A percentile compares a stretch with the other conserved stretches of the same genome.
These are phyloP conservation scores for Pelecanus crispus DNA, from an alignment of 2,113 vertebrate genomes.

Conservation along the genomic window DNA sequence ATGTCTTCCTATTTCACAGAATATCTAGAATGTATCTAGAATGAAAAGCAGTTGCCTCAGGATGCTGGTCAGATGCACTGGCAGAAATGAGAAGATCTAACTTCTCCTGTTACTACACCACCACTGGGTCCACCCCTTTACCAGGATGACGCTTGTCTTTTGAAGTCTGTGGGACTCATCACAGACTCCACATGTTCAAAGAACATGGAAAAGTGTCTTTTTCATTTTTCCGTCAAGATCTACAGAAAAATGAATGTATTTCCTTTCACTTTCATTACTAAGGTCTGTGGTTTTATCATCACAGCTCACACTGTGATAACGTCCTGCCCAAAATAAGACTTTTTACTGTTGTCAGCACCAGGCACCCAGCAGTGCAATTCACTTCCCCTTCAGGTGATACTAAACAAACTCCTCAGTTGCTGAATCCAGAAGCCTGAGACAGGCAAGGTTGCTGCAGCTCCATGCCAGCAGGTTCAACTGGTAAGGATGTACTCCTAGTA, in stretches of 20 bases:
- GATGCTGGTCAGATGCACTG: not conserved
- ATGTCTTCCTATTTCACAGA: not conserved
- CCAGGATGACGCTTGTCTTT: not conserved
- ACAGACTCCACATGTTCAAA: not conserved
- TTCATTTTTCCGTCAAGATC: not conserved
- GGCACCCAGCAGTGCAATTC: not conserved
- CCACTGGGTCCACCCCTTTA: not conserved
- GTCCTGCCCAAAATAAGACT: not conserved
- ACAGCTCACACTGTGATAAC: not conserved
- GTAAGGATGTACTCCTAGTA: not conserved
- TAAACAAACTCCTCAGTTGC: not conserved
- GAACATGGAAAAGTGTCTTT: not conserved
- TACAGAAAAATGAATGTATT: not conserved
- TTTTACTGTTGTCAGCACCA: fast-evolving
- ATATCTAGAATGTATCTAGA: not conserved
- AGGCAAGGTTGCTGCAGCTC: not conserved
- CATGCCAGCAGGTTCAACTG: not conserved
- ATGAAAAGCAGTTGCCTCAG: not conserved
- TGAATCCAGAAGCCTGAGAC: not conserved
- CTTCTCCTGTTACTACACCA: not conserved
- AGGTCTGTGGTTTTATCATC: not conserved
- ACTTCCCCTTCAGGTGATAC: not conserved
- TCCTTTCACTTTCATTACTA: not conserved
- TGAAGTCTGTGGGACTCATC: not conserved
- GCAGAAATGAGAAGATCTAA: not conserved